phyloP scores from a whole-genome alignment of 2,797 vertebrate species.

The Macropus fuliginosus region DNA sequence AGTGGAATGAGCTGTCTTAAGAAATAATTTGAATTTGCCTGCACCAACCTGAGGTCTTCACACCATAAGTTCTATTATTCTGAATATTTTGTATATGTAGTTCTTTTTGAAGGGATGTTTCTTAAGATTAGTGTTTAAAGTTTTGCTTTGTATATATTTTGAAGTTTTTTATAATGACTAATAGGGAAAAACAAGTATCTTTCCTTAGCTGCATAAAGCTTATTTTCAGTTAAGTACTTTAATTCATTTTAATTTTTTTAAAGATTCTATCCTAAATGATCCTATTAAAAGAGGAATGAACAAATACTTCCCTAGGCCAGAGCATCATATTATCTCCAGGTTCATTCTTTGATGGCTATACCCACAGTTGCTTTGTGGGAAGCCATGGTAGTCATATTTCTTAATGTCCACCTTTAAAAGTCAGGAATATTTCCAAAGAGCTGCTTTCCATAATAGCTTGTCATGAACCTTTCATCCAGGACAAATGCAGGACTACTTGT shows the following conservation, averaged over 20 bases:
- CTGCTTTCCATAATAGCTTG: background rate
- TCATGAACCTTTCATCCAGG: background rate
- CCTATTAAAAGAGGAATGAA: background rate
- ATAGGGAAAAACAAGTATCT: background rate
- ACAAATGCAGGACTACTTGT: background rate
- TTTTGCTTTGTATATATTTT: background rate
- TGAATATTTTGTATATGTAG: background rate
- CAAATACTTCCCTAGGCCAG: background rate
- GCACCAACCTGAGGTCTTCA: background rate
- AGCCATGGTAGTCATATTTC: background rate
- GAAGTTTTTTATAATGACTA: background rate
- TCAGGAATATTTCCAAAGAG: background rate
- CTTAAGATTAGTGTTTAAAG: background rate
- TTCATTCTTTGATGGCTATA: background rate
- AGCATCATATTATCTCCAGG: background rate
- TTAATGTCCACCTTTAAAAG: background rate
- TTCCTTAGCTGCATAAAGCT: background rate
- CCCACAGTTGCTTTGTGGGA: background rate
- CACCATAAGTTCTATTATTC: background rate
- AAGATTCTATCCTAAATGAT: background rate
- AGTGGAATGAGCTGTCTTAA: background rate
- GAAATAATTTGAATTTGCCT: background rate
- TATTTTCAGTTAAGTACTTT: background rate
- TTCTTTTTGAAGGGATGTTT: background rate
- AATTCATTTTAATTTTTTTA: background rate